phyloP scores from a whole-genome alignment of 2,888 invertebrate genomes.

The Gibbula magus region DNA sequence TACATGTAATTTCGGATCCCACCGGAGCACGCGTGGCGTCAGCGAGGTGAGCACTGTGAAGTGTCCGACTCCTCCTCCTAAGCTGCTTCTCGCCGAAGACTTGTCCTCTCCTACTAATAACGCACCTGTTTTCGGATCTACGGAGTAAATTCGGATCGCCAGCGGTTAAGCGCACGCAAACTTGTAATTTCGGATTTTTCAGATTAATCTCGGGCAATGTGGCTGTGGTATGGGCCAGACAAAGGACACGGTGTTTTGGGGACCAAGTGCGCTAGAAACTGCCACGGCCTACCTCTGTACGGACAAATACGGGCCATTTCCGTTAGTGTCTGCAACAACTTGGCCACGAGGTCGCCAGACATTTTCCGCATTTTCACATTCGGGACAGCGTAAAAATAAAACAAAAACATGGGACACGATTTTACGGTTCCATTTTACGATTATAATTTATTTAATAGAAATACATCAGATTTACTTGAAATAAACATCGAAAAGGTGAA shows the following conservation, averaged over 20 bases:
- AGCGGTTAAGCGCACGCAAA: neutral
- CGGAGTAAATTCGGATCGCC: neutral
- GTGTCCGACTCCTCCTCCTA: neutral
- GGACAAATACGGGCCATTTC: too few relatives aligned
- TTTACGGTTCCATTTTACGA: too few relatives aligned
- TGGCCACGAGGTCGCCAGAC: too few relatives aligned
- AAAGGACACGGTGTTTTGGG: neutral
- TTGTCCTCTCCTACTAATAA: neutral
- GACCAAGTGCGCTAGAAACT: neutral
- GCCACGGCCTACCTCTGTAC: too few relatives aligned
- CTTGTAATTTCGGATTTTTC: neutral
- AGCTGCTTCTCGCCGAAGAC: neutral
- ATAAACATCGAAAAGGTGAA: too few relatives aligned
- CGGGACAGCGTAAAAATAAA: too few relatives aligned
- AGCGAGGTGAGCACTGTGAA: neutral
- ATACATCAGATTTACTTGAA: too few relatives aligned
- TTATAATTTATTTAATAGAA: too few relatives aligned
- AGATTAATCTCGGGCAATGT: neutral
- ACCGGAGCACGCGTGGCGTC: slow-evolving; percentile 8
- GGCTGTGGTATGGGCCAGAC: neutral
- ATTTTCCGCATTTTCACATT: too few relatives aligned
- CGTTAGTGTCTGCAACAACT: too few relatives aligned
- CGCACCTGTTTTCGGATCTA: neutral
- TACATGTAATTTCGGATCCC: neutral
- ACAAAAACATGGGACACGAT: too few relatives aligned